phyloP scores from a whole-genome alignment of 2,888 invertebrate genomes.

The Sipha maydis region DNA sequence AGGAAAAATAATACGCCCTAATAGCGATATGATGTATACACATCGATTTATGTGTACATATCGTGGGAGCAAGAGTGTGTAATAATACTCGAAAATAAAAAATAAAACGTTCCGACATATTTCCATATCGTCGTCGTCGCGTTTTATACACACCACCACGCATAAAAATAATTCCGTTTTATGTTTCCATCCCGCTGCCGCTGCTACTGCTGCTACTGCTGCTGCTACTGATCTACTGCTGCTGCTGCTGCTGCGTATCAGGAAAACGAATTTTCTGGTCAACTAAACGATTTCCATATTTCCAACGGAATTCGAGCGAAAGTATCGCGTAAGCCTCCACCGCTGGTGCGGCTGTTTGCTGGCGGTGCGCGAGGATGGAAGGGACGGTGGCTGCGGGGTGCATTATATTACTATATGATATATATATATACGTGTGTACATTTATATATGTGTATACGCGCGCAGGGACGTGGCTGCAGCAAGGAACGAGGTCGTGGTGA shows the following conservation, averaged over 20 bases:
- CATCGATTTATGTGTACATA: not conserved
- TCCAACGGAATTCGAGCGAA: constrained; percentile 57
- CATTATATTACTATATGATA: not conserved
- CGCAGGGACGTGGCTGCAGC: not conserved
- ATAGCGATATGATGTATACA: not conserved
- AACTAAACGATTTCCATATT: constrained; percentile 62
- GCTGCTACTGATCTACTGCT: not conserved
- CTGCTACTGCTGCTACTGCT: too few species aligned
- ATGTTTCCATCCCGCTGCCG: not conserved
- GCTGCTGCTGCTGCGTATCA: not conserved
- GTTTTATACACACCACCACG: not conserved
- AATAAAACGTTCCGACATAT: constrained; percentile 18
- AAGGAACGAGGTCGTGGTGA: not conserved
- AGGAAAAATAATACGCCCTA: not conserved
- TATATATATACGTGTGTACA: constrained; percentile 2
- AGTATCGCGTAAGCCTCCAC: constrained; percentile 51
- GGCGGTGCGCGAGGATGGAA: not conserved
- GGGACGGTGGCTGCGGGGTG: not conserved
- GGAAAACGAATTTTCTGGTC: constrained; percentile 60
- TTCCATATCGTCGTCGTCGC: not conserved
- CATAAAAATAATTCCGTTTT: constrained; percentile 48
- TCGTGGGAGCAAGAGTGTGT: not conserved
- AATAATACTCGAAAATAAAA: not conserved
- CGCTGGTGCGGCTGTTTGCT: too few species aligned
- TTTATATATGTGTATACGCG: not conserved